Percentiles rank a stretch among this genome's conserved stretches.
Evolutionary conservation across 2,113 vertebrate genomes (phyloP).

Genomic region (Aix galericulata): DNA sequence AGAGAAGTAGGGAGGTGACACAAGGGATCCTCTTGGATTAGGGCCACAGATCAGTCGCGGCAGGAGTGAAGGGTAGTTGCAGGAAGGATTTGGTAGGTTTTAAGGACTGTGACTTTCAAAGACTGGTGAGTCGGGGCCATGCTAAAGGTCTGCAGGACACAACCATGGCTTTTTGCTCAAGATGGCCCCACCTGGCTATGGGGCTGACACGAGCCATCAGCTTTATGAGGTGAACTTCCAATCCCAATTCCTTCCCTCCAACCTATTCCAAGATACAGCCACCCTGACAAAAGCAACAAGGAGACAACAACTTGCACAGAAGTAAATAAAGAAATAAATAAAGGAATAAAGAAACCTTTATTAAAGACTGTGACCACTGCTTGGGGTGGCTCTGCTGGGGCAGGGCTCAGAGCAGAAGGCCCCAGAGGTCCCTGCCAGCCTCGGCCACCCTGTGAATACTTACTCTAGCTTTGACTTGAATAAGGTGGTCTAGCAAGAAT

Average conservation of each 20-base stretch:
- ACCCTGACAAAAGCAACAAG: accelerated
- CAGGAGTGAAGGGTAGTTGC: neutral
- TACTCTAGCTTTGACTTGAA: too few species aligned
- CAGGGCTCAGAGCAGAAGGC: too few species aligned
- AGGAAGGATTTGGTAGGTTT: neutral
- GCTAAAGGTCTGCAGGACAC: neutral
- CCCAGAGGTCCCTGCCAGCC: too few species aligned
- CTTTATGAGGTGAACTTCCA: neutral
- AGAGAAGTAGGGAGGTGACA: neutral
- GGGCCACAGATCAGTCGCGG: neutral
- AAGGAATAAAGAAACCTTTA: neutral
- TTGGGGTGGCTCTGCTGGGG: too few species aligned
- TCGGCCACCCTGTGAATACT: too few species aligned
- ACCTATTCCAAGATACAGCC: neutral
- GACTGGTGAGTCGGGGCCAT: neutral
- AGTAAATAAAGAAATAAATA: neutral
- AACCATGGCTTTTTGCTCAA: neutral
- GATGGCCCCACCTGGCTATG: neutral
- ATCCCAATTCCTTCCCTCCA: neutral
- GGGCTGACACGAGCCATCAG: neutral
- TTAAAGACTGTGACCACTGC: too few species aligned
- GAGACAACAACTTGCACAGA: neutral
- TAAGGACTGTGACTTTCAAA: neutral
- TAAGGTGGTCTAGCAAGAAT: neutral
- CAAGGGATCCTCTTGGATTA: neutral